Percentiles rank a stretch among this genome's conserved stretches.
phyloP scores from a whole-genome alignment of 2,797 vertebrate genomes.

The Acrossocheilus fasciatus region DNA sequence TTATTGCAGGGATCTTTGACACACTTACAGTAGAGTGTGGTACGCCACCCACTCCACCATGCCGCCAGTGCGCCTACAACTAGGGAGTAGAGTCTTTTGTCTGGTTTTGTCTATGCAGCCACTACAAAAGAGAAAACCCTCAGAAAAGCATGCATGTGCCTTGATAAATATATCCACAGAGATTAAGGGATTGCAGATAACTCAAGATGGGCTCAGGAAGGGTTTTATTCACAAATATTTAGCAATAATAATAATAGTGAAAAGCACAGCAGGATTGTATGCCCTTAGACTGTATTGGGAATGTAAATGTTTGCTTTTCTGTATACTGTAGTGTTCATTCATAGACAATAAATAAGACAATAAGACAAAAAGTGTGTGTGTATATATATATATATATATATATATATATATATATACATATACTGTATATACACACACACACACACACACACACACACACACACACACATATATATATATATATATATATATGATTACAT shows the following conservation, averaged over 20 bases:
- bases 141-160: neutral
- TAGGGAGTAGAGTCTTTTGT: constrained; percentile 30
- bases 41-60: constrained; percentile 31
- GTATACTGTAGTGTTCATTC: neutral
- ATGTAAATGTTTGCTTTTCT: neutral
- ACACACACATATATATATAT: no score
- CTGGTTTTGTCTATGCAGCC: constrained; percentile 34
- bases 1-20: constrained; percentile 50
- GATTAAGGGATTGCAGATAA: constrained; percentile 20
- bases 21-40: constrained; percentile 44
- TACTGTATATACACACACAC: no score
- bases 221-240: constrained; percentile 24
- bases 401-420: no score
- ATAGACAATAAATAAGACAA: no score
- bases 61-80: constrained; percentile 19
- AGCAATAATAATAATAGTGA: neutral
- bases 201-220: neutral
- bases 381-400: no score
- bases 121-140: constrained; percentile 24
- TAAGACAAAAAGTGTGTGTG: no score
- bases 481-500: no score
- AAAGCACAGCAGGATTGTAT: neutral
- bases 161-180: constrained; percentile 17
- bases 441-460: no score
- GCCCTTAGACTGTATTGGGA: neutral